Base-by-base conservation (phyloP, 2,797 vertebrate genomes). In the Agapornis canus region DNA sequence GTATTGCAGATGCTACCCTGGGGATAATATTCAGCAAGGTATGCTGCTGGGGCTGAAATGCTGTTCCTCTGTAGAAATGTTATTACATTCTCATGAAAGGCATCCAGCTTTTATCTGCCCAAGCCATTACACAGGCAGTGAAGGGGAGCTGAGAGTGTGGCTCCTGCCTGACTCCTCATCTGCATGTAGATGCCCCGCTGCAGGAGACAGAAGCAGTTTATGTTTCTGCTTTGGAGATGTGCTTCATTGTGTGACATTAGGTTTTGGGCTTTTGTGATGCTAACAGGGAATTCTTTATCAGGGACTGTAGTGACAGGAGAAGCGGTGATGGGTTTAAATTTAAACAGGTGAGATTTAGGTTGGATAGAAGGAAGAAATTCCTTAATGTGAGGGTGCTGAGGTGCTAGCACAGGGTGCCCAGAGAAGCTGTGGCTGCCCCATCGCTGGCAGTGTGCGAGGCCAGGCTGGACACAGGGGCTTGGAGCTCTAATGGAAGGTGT, bases 1-100 rank as follows among this genome's bases (percentile, higher is more conserved):
- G 86, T 82, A 75, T 43, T 71, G 82, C 84, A 91, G 73, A 82
- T 89, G 80, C 92, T 69, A 68, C 85, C 85, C 87, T 42, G 82
- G 92, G 92, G 66, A 79, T 89, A 77, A 32, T 91, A 65, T 66
- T 75, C 59, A 64, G 83, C 72, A 63, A 73, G 77, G 75, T 82
- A 63, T 0, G 8, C 68, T 71, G 90, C 90, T 92, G 80, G 52
- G 86, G 48, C 87, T 73, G 6, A 71, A 68, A 21, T 79, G 51
- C 71, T 5, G 2, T 80, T 92, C 57, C 69, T 86, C 72, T 11
- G 0, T 18, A 45, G 72, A 52, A 18, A 59, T 84, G 77, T 48
- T 63, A 66, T 83, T 73, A 6, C 87, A 2, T 75, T 77, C 29
- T 75, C 8, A 5, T 42, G 57, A 61, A 92, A 40, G 57, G 43